Evolutionary conservation across 1,140 invertebrate species (phyloP), one percentile per base, ranked within the genome.

Genomic region (Procambarus virginalis): DNA sequence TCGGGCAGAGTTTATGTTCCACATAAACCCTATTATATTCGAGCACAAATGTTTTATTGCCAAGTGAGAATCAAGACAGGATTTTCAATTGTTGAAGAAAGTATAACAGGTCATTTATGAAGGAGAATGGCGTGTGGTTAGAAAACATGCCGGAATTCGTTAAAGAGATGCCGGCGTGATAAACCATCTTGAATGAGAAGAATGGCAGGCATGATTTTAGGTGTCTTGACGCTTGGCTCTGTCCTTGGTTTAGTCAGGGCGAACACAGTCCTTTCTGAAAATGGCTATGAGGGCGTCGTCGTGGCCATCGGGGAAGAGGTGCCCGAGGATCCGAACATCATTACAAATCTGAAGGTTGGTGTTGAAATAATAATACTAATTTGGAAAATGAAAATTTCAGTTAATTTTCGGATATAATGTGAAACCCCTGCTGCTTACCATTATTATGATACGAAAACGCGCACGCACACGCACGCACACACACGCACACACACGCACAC

Each of bases 251-350:
- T 84, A 64, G 68, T 60, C 12, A 84, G 17, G 45, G 60, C 55
- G 20, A 60, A 81, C 46, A 90, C 92, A 14, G 85, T 79, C 6
- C n/a, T 93, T 14, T 79, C 89, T 8, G 89, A 91, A 51, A 92
- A 92, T 87, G 92, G 92, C 17, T 93, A 93, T 73, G 85, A 91
- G 70, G 92, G 91, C 58, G 89, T 93, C 20, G 82, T 92, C n/a
- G 91, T 93, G 0, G 92, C 92, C 60, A 93, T 93, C 60, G 84
- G 90, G 68, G 79, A 90, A 20, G 81, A 73, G 20, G 92, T 93
- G 5, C 89, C 86, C 2, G 92, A 93, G 68, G 81, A 92, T 60
- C 8, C 58, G n/a, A 51, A 70, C 46, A 79, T 92, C 45, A 68
- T 93, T 14, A 86, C 92, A 60, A 92, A 92, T 70, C 79, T 92